phyloP scores from a whole-genome alignment of 2,113 vertebrate species.

The human (Homo sapiens) region DNA sequence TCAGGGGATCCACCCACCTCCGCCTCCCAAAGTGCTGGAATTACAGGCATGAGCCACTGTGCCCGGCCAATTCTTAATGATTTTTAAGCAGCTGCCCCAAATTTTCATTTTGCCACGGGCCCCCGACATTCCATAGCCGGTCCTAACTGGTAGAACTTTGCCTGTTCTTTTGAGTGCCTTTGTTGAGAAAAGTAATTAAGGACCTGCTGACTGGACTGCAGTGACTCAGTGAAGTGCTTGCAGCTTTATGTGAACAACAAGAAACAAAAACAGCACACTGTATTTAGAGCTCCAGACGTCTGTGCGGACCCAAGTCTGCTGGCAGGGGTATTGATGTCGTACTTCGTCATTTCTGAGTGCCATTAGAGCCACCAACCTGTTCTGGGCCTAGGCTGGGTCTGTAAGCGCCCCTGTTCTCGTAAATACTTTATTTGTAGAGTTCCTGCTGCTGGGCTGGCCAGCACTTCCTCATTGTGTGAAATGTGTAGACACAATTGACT shows the following conservation, averaged over 20 bases:
- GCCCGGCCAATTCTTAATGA: no score
- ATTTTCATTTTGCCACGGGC: background rate
- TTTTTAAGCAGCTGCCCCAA: background rate
- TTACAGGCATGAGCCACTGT: no score
- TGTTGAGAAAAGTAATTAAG: slow-evolving; percentile 13
- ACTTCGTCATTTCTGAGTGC: background rate
- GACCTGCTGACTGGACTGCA: background rate
- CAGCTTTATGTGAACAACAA: background rate
- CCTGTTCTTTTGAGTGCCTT: background rate
- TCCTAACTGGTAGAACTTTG: background rate
- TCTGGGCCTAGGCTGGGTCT: background rate
- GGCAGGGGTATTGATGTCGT: background rate
- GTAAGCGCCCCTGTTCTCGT: background rate
- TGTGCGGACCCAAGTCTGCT: background rate
- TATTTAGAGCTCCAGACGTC: background rate
- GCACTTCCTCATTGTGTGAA: background rate
- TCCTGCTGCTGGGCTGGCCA: background rate
- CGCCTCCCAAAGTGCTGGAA: no score
- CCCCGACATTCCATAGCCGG: background rate
- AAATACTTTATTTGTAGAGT: background rate
- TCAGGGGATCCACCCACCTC: no score
- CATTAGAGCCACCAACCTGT: background rate
- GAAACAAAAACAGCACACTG: background rate
- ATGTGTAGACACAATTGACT: background rate
- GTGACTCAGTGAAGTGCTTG: background rate